Evolutionary conservation across 2,113 vertebrate genomes (phyloP).

Genomic region (Numida meleagris): DNA sequence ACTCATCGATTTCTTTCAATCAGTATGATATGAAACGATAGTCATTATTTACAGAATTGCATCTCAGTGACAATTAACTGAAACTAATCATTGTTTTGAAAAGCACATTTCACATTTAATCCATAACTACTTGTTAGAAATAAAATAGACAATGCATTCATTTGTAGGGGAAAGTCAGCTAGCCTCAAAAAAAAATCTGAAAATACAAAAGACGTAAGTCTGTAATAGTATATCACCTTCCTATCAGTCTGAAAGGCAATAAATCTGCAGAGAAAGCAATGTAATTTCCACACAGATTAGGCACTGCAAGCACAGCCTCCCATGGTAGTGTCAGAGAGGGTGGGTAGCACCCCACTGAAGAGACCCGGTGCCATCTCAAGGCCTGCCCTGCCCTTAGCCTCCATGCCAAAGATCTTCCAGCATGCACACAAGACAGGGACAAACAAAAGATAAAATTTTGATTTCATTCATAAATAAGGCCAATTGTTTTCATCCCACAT

Average conservation of each 20-base stretch:
- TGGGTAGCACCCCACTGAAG: no score
- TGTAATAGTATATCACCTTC: neutral
- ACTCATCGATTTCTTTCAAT: no score
- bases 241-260: neutral
- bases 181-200: neutral
- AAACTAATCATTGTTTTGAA: neutral
- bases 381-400: neutral
- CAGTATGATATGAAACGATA: neutral
- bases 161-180: neutral
- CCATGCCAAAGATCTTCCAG: neutral
- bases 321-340: neutral
- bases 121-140: neutral
- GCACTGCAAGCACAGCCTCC: neutral
- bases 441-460: neutral
- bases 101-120: neutral
- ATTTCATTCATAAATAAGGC: neutral
- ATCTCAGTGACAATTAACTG: neutral
- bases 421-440: neutral
- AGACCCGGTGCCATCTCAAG: neutral
- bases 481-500: neutral
- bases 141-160: neutral
- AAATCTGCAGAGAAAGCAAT: neutral
- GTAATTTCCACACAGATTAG: neutral
- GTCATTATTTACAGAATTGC: neutral
- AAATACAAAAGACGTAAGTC: neutral